Conservation (phyloP, 2,797 vertebrate genomes). For the Brotula barbata region DNA sequence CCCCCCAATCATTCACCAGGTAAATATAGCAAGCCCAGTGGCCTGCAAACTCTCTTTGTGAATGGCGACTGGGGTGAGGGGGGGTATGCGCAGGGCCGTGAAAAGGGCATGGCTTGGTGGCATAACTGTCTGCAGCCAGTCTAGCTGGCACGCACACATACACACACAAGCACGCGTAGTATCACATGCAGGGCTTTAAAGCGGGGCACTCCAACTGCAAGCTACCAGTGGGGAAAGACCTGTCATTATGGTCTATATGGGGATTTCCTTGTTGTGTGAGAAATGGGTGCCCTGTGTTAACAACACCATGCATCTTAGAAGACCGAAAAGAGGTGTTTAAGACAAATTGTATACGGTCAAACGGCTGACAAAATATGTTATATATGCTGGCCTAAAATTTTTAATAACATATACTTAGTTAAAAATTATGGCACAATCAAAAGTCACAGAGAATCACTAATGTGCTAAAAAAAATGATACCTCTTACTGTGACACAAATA, state of each 20-base stretch:
- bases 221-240: conserved; percentile 62
- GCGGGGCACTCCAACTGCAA: conserved; percentile 46
- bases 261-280: conserved; percentile 50
- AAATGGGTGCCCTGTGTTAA: conserved; percentile 35
- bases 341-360: background rate
- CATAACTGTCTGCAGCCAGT: conserved; percentile 52
- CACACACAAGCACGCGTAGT: conserved; percentile 8
- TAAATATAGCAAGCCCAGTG: conserved; percentile 65
- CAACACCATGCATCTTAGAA: conserved; percentile 8
- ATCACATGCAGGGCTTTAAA: conserved; percentile 51
- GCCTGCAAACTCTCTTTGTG: conserved; percentile 54
- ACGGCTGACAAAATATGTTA: conserved; percentile 16
- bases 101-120: conserved; percentile 45
- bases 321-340: background rate
- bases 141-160: conserved; percentile 29
- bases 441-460: too few species aligned
- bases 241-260: conserved; percentile 59
- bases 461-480: background rate
- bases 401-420: too few species aligned
- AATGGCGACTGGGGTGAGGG: conserved; percentile 50
- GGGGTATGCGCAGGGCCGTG: conserved; percentile 31
- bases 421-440: too few species aligned
- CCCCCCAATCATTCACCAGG: conserved; percentile 38
- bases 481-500: background rate
- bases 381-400: too few species aligned